A percentile compares a stretch with the other conserved stretches of the same genome.
Evolutionary conservation across 2,797 vertebrate genomes (phyloP).

Genomic region (Phalanger gymnotis): DNA sequence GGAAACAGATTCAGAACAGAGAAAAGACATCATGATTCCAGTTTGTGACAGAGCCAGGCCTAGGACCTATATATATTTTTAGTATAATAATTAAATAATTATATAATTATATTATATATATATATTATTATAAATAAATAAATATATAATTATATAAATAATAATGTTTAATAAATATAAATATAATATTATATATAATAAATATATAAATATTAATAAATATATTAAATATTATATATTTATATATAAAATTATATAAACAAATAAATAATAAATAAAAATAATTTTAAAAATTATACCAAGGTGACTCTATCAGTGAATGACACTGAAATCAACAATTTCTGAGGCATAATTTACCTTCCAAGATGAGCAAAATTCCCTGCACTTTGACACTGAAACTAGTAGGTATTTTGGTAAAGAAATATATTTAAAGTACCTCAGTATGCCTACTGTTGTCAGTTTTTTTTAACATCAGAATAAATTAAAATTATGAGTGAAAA

Average conservation of each 20-base stretch:
- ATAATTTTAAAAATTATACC: too few species aligned
- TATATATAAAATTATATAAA: too few species aligned
- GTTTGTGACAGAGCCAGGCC: neutral
- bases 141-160: too few species aligned
- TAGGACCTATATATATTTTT: neutral
- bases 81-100: neutral
- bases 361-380: neutral
- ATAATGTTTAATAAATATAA: too few species aligned
- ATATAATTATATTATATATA: too few species aligned
- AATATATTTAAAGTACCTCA: neutral
- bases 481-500: neutral
- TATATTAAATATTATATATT: too few species aligned
- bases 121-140: too few species aligned
- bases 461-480: neutral
- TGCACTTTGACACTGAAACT: neutral
- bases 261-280: too few species aligned
- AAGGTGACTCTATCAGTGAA: neutral
- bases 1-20: neutral
- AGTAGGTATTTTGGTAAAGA: neutral
- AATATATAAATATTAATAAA: too few species aligned
- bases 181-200: too few species aligned
- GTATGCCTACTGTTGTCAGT: neutral
- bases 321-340: neutral
- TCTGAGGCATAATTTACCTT: neutral
- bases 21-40: neutral